Evolutionary conservation across 1,140 invertebrate species (phyloP).

Genomic region (Drosophila prosaltans): DNA sequence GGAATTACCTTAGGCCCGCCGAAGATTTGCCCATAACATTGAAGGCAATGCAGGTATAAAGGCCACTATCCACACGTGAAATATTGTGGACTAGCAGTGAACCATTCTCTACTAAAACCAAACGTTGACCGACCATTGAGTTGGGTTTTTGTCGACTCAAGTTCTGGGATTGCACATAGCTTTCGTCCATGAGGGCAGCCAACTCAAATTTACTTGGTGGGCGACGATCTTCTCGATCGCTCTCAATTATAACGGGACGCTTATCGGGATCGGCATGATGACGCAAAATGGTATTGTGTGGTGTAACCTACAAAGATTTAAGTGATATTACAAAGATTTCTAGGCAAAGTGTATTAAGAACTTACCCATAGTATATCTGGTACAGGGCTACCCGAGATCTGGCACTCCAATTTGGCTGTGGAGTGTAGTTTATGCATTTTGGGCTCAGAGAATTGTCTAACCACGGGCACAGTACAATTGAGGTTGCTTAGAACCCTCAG

Average conservation of each 20-base stretch:
- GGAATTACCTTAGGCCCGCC: slow-evolving; percentile 84
- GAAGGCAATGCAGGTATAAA: slow-evolving; percentile 93
- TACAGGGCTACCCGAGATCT: slow-evolving; percentile 89
- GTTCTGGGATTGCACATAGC: slow-evolving; percentile 46
- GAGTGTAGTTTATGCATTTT: slow-evolving; percentile 86
- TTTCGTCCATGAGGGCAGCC: slow-evolving; percentile 65
- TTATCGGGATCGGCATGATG: slow-evolving; percentile 88
- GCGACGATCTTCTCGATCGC: slow-evolving; percentile 50
- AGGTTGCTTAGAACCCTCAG: slow-evolving; percentile 87
- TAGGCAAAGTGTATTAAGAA: neutral
- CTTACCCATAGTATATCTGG: slow-evolving; percentile 93
- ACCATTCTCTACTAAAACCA: slow-evolving; percentile 87
- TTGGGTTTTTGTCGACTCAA: slow-evolving; percentile 59
- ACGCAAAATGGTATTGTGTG: slow-evolving; percentile 84
- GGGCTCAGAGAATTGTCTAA: slow-evolving; percentile 85
- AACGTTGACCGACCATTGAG: slow-evolving; percentile 62
- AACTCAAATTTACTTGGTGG: slow-evolving; percentile 63
- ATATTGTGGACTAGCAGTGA: slow-evolving; percentile 87
- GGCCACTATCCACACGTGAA: slow-evolving; percentile 91
- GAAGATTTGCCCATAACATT: slow-evolving; percentile 92
- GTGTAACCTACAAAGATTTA: slow-evolving; percentile 84
- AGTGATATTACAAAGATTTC: neutral
- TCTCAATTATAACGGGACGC: slow-evolving; percentile 73
- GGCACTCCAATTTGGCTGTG: slow-evolving; percentile 90
- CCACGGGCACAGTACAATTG: slow-evolving; percentile 87